Evolutionary conservation across 1,140 invertebrate genomes (phyloP).

Genomic region (Dreissena polymorpha): DNA sequence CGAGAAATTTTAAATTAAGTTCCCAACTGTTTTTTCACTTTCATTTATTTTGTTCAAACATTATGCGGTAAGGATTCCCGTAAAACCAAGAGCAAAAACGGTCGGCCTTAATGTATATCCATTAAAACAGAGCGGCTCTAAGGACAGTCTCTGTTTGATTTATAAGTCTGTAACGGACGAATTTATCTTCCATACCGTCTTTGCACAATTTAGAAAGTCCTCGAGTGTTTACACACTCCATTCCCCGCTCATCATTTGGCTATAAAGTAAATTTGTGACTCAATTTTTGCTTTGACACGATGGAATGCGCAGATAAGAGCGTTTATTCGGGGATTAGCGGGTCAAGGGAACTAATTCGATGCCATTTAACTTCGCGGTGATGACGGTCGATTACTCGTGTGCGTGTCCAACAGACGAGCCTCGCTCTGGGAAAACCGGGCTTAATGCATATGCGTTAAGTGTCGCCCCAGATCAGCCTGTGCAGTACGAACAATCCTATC

Average conservation of each 20-base stretch:
- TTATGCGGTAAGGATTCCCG: too few species aligned
- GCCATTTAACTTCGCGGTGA: conserved; percentile 28
- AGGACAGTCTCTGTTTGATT: neutral
- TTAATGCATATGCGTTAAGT: too few species aligned
- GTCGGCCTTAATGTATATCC: neutral
- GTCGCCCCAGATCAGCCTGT: too few species aligned
- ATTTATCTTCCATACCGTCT: conserved; percentile 37
- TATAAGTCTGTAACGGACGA: neutral
- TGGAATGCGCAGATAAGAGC: conserved; percentile 46
- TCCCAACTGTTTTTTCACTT: too few species aligned
- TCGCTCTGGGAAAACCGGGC: too few species aligned
- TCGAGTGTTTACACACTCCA: conserved; percentile 38
- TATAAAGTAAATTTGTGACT: conserved; percentile 51
- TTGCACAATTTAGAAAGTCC: conserved; percentile 47
- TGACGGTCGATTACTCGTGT: neutral
- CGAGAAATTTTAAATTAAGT: too few species aligned
- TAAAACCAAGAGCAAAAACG: too few species aligned
- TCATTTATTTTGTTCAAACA: too few species aligned
- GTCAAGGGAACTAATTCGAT: conserved; percentile 50
- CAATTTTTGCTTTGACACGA: conserved; percentile 44
- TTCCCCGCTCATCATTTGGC: conserved; percentile 44
- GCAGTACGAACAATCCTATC: too few species aligned
- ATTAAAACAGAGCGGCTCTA: conserved; percentile 1
- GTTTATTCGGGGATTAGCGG: conserved; percentile 45
- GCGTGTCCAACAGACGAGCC: too few species aligned